These are phyloP conservation scores for Tilapia sparmanii DNA, from an alignment of 2,113 vertebrate species.

Conservation along the genomic window DNA sequence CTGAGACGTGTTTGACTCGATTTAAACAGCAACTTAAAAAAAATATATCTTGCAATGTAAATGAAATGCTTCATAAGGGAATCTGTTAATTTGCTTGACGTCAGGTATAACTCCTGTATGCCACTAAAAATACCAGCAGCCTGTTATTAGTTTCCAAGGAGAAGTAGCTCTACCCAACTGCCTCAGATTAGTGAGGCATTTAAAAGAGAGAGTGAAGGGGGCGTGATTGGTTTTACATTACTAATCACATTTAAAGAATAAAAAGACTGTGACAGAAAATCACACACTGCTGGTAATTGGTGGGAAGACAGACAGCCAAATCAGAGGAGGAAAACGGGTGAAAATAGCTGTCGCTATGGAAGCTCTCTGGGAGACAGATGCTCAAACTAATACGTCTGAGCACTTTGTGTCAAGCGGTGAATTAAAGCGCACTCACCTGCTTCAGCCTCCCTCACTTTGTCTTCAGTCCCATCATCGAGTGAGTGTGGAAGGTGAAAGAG, in stretches of 20 bases:
- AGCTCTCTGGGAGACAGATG: background rate
- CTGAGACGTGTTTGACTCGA: background rate
- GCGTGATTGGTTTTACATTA: conserved; percentile 8
- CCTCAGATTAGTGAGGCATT: conserved; percentile 1
- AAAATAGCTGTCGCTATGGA: conserved; percentile 8
- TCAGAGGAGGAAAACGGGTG: background rate
- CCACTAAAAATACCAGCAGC: conserved; percentile 17
- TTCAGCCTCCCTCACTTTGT: background rate
- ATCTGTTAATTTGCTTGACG: background rate
- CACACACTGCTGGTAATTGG: background rate
- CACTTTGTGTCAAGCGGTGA: background rate
- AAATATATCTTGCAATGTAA: background rate
- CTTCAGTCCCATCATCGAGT: background rate
- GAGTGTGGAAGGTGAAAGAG: background rate
- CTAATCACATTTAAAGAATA: conserved; percentile 18
- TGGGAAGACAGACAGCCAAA: background rate
- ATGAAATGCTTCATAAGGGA: background rate
- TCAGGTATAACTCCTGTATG: background rate
- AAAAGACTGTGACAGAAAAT: conserved; percentile 2
- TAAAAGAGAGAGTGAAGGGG: background rate
- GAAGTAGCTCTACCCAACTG: background rate
- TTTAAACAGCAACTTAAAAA: background rate
- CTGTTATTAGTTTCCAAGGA: conserved; percentile 20
- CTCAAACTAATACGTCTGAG: background rate
- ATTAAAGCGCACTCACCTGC: conserved; percentile 40